Evolutionary conservation across 2,888 invertebrate genomes (phyloP).

Genomic region (Marasmarcha lunaedactyla): DNA sequence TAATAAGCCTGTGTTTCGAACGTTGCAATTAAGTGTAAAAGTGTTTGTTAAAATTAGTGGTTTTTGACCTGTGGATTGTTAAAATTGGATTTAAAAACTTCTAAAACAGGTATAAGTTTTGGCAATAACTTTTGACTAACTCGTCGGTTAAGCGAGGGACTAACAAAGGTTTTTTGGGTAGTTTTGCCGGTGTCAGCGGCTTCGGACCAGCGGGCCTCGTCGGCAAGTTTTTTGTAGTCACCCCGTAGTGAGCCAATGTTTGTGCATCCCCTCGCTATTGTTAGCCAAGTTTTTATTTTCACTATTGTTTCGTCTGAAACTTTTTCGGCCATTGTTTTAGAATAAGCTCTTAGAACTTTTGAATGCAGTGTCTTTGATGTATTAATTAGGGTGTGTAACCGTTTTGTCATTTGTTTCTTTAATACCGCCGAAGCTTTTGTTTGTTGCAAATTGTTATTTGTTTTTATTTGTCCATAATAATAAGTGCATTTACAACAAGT

Average conservation of each 20-base stretch:
- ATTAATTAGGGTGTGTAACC: slow-evolving; percentile 6
- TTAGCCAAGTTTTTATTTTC: slow-evolving; percentile 28
- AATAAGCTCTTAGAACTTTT: no score
- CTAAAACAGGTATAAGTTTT: slow-evolving; percentile 18
- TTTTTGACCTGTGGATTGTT: slow-evolving; percentile 21
- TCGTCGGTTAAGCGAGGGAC: slow-evolving; percentile 4
- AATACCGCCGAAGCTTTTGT: no score
- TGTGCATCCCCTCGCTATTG: slow-evolving; percentile 41
- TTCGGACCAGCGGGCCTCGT: slow-evolving; percentile 33
- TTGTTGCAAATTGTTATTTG: no score
- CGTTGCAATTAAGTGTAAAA: no score
- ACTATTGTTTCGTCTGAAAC: slow-evolving; percentile 22
- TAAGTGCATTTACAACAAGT: no score
- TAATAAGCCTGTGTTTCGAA: no score
- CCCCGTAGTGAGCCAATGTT: slow-evolving; percentile 32
- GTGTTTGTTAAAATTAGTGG: slow-evolving; percentile 6
- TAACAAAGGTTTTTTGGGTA: slow-evolving; percentile 19
- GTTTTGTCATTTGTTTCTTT: slow-evolving; percentile 19
- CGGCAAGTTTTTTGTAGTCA: slow-evolving; percentile 37
- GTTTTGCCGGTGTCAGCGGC: slow-evolving; percentile 24
- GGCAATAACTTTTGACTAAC: slow-evolving; percentile 23
- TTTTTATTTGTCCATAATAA: no score
- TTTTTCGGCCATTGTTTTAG: no score
- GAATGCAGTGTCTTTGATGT: no score
- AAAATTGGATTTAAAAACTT: slow-evolving; percentile 15